Percentiles rank a stretch among this genome's conserved stretches.
Evolutionary conservation across 2,113 vertebrate genomes (phyloP).

Genomic region (Cinclus cinclus): DNA sequence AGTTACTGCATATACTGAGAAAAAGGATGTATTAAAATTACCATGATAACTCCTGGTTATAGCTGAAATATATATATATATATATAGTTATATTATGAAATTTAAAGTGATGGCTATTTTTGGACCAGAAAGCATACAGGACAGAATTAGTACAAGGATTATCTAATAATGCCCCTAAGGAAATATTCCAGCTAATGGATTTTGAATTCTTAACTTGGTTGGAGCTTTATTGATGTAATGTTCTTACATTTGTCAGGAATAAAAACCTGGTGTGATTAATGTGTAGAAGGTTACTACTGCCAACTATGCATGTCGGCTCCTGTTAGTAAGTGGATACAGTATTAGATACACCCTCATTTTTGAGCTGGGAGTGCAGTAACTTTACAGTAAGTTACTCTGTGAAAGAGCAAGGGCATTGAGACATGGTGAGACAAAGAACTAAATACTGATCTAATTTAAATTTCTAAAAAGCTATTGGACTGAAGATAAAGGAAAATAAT

Average conservation of each 20-base stretch:
- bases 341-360: neutral
- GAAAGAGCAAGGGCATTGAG: neutral
- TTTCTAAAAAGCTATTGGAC: neutral
- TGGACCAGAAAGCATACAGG: neutral
- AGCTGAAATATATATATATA: neutral
- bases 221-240: slow-evolving; percentile 13
- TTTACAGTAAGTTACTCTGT: neutral
- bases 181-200: slow-evolving; percentile 55
- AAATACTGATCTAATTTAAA: neutral
- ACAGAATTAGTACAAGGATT: slow-evolving; percentile 46
- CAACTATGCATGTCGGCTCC: neutral
- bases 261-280: neutral
- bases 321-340: neutral
- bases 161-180: slow-evolving; percentile 38
- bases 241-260: slow-evolving; percentile 27
- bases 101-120: slow-evolving; percentile 24
- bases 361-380: neutral
- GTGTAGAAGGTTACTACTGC: neutral
- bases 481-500: slow-evolving; percentile 5
- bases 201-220: slow-evolving; percentile 53
- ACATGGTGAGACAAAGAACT: neutral
- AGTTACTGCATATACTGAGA: neutral
- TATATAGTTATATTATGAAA: neutral
- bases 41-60: neutral
- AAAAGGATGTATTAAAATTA: neutral